Conservation (phyloP, 2,888 invertebrate genomes). For the Nemotelus pantherinus region DNA sequence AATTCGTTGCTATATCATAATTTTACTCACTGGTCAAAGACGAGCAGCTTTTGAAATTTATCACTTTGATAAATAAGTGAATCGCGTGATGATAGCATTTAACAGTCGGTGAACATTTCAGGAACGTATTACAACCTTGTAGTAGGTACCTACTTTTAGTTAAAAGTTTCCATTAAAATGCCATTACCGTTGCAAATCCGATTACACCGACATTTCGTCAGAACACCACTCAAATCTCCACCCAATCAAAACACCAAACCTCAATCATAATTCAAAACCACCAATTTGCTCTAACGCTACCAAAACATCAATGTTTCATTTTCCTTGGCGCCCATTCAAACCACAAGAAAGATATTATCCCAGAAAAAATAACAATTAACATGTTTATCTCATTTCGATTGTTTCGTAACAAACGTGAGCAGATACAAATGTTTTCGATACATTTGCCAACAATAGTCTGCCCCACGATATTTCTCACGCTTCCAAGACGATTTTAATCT, state of each 20-base stretch:
- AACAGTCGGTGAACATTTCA: background rate
- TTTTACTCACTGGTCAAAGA: background rate
- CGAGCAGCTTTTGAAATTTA: background rate
- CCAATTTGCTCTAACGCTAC: conserved; percentile 19
- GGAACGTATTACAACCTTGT: background rate
- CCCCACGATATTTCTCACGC: conserved; percentile 37
- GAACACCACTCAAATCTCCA: background rate
- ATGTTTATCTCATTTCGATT: conserved; percentile 13
- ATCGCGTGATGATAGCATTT: background rate
- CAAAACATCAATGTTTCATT: conserved; percentile 27
- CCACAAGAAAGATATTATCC: conserved; percentile 28
- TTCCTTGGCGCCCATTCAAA: conserved; percentile 35
- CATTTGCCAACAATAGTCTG: background rate
- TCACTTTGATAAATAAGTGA: conserved; percentile 10
- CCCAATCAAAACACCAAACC: background rate
- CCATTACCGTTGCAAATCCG: conserved; percentile 7
- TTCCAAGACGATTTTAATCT: conserved; percentile 37
- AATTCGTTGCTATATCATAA: too few relatives aligned
- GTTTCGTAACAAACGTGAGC: background rate
- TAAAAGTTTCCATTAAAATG: conserved; percentile 24
- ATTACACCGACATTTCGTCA: background rate
- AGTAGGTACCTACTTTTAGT: background rate
- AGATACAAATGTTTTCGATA: background rate
- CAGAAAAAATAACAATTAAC: conserved; percentile 6
- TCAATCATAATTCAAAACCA: conserved; percentile 10